A percentile compares a stretch with the other conserved stretches of the same genome.
Conservation (phyloP, 2,113 vertebrate genomes). For the Leucopsar rothschildi region DNA sequence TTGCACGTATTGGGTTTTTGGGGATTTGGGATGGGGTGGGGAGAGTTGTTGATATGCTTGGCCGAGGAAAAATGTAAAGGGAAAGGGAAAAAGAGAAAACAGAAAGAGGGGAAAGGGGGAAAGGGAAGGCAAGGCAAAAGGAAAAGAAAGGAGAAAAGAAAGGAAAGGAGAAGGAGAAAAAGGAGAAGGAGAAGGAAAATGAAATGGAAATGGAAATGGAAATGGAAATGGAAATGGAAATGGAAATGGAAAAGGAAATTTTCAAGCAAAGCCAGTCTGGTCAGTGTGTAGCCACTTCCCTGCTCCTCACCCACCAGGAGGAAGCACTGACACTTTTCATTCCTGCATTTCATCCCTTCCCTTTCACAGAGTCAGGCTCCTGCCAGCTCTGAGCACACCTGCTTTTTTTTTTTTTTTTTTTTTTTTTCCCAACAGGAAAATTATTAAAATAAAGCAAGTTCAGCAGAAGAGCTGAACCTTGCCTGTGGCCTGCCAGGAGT, state of each 20-base stretch:
- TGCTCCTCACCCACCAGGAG: background rate
- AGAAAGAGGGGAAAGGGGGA: accelerated
- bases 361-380: background rate
- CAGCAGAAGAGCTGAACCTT: background rate
- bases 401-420: background rate
- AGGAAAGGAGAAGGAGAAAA: too few species aligned
- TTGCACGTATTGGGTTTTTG: background rate
- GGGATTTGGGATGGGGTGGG: background rate
- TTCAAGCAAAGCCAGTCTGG: background rate
- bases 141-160: too few species aligned
- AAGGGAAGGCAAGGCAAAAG: background rate
- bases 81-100: background rate
- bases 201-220: accelerated
- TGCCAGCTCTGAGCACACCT: background rate
- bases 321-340: background rate
- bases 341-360: background rate
- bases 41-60: background rate
- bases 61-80: background rate
- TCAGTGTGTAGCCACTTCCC: background rate
- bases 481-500: background rate
- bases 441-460: background rate
- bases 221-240: too few species aligned
- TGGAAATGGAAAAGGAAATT: accelerated
- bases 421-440: background rate
- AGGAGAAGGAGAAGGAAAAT: too few species aligned